phyloP scores from a whole-genome alignment of 1,140 invertebrate genomes.

The Eupristina koningsbergeri region DNA sequence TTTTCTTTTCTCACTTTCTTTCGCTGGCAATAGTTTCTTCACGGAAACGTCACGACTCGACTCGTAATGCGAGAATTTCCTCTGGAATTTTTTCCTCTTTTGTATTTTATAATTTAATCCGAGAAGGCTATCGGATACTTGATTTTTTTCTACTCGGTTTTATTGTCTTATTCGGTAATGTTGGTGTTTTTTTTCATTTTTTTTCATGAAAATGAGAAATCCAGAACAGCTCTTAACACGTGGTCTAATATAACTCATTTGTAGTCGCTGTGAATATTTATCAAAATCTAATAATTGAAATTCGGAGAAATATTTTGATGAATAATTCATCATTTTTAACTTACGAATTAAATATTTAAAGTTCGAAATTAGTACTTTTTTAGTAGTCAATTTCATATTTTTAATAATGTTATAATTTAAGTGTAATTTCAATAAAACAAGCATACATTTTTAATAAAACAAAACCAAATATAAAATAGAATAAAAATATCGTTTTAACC shows the following conservation, averaged over 20 bases:
- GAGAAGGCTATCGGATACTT: neutral
- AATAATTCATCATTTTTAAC: neutral
- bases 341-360: too few relatives aligned
- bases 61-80: constrained; percentile 17
- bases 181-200: neutral
- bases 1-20: neutral
- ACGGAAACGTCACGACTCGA: constrained; percentile 21
- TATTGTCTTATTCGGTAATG: neutral
- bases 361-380: too few relatives aligned
- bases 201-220: neutral
- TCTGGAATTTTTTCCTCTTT: neutral
- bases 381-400: too few relatives aligned
- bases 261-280: neutral
- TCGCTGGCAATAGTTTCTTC: neutral
- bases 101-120: neutral
- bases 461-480: too few relatives aligned
- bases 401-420: too few relatives aligned
- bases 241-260: neutral
- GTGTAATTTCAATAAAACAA: too few relatives aligned
- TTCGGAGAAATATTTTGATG: neutral
- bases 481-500: too few relatives aligned
- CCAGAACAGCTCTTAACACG: too few relatives aligned
- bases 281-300: neutral
- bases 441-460: too few relatives aligned
- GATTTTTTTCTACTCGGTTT: neutral